Base-by-base conservation (phyloP, 2,888 invertebrate species). In the Lochmaea crataegi region DNA sequence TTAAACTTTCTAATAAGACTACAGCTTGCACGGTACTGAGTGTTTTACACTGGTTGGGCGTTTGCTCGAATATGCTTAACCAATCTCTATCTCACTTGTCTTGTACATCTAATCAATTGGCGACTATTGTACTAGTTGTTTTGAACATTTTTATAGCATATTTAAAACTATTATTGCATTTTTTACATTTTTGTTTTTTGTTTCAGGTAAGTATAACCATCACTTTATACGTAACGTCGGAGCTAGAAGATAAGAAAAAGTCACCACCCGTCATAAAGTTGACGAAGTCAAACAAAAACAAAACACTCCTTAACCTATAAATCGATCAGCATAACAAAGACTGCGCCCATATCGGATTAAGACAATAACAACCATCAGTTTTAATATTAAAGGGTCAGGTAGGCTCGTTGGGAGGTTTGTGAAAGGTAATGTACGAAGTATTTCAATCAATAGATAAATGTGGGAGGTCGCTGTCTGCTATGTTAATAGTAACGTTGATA, bases 171-270 rank as follows among this genome's bases (percentile, higher is more conserved):
- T 45, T 45, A 45, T 4, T 45, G 12, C 11, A 11, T 18, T 14
- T n/a, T 32, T 58, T 16, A 32, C 58, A 26, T 38, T 26, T 60
- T 38, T 57, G 2, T 6, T n/a, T 58, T 58, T 58, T 58, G 26
- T 58, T 58, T 58, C 32, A 32, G 58, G 58, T 58, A 58, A 58
- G 58, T 58, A 58, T 58, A 10, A 26, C 26, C 58, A 56, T n/a
- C 56, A 57, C 3, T 7, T 26, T n/a, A 14, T 60, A 32, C 16
- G 9, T 16, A 2, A 32, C 18, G 18, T 38, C 2, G 9, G 0
- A 12, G 9, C 14, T 6, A n/a, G 38, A 60, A 38, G 60, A 60
- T 14, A n/a, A 32, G 14, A 60, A 14, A 60, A 60, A 60, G 60
- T 38, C 3, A 60, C 11, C 38, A 14, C 1, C 12, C 4, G 18